phyloP scores from a whole-genome alignment of 2,113 vertebrate species.

The Phalacrocorax aristotelis region DNA sequence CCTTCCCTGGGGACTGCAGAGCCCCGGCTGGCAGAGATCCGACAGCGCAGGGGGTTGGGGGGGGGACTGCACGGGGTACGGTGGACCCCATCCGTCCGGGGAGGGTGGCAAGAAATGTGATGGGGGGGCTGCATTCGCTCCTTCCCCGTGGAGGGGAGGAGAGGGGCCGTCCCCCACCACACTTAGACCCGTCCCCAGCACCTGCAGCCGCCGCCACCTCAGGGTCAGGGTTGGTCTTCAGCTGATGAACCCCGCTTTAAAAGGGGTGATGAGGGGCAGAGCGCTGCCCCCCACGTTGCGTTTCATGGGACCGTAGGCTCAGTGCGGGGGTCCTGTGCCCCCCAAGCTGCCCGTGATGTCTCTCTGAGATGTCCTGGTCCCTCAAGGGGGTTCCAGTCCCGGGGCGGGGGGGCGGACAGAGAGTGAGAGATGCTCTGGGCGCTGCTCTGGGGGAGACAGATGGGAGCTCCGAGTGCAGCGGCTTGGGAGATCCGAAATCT shows the following conservation, averaged over 20 bases:
- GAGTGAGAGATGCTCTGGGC: rapidly evolving
- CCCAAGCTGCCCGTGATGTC: rapidly evolving
- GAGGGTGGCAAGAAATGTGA: not conserved
- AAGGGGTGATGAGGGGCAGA: not conserved
- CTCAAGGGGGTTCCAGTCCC: not conserved
- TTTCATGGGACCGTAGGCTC: not conserved
- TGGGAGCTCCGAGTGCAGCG: not conserved
- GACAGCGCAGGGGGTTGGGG: not conserved
- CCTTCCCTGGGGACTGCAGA: not conserved
- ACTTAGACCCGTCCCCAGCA: not conserved
- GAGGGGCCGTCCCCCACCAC: not conserved
- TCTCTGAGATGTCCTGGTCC: not conserved
- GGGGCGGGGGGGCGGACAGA: rapidly evolving
- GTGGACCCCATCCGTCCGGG: too few species aligned
- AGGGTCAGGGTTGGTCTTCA: not conserved
- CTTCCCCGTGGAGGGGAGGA: too few species aligned
- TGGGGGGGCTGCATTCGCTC: not conserved
- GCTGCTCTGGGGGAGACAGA: not conserved
- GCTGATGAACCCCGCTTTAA: not conserved
- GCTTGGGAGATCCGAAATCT: not conserved
- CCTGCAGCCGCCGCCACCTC: not conserved
- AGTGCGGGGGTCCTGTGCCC: not conserved
- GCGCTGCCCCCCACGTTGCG: not conserved
- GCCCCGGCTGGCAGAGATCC: not conserved
- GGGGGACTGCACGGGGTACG: not conserved